Base-by-base conservation (phyloP, 2,113 vertebrate genomes). In the Thryonomys swinderianus region DNA sequence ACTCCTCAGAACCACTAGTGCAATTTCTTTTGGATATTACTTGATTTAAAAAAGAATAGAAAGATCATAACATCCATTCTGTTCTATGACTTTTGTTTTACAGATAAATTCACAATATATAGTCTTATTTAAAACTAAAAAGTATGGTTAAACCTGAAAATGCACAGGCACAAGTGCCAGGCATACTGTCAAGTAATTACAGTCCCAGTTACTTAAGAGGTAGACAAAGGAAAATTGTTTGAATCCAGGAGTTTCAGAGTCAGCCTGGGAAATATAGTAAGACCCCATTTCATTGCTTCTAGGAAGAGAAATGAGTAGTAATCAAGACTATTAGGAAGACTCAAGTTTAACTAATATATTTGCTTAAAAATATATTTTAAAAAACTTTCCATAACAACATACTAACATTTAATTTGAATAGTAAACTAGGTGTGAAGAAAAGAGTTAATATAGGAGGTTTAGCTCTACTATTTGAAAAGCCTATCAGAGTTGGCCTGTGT, bases 311-410 rank as follows among this genome's bases (percentile, higher is more conserved):
- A 92, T 30, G 71, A 48, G 73, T 17, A 48, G n/a, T 57, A 62
- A 85, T 81, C 32, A 32, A 67, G 42, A 62, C 32, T 51, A 80
- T 2, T 48, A 71, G 45, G 32, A 93, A 73, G 59, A 81, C 27
- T 96, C 67, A 84, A 67, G 12, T 92, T 88, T 80, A 84, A 30
- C 13, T 96, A 87, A 86, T 67, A 23, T 30, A 94, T 74, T 42
- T 85, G 21, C 55, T 83, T 69, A 78, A 64, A 81, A 87, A 42
- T 48, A 40, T 9, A 62, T 57, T 94, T 62, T 27, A 7, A 7
- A 45, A 48, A 37, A 37, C 66, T 16, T 37, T 42, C 55, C 48
- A 53, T n/a, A 21, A n/a, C 18, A 87, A 93, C 90, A 88, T 76
- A 95, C 18, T 53, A 89, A 53, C n/a, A 62, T 37, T 83, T 86